phyloP scores from a whole-genome alignment of 92 coral and sea anemone genomes.

The Blastomussa wellsi region DNA sequence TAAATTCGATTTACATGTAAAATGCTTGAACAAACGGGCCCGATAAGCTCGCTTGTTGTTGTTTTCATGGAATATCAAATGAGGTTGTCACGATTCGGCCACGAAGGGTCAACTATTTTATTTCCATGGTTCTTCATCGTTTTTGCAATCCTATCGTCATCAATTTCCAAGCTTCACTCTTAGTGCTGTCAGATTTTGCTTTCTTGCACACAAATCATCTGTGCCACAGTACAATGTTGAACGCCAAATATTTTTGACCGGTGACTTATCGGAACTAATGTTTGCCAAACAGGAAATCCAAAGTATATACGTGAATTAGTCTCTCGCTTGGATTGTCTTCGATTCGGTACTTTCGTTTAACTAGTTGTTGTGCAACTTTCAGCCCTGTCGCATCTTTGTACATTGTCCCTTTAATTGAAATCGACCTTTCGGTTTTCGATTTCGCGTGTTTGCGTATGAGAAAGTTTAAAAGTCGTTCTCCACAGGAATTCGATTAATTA shows the following conservation, averaged over 20 bases:
- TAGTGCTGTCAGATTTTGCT: neutral
- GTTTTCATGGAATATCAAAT: neutral
- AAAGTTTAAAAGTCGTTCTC: neutral
- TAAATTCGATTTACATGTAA: neutral
- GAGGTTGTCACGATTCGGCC: neutral
- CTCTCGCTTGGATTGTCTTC: neutral
- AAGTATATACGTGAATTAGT: neutral
- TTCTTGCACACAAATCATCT: neutral
- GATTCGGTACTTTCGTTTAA: neutral
- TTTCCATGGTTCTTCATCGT: neutral
- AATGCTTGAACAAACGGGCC: neutral
- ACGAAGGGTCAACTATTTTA: neutral
- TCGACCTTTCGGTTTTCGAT: neutral
- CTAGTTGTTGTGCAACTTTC: neutral
- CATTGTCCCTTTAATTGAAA: neutral
- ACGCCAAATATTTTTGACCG: neutral
- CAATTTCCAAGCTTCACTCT: neutral
- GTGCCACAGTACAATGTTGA: neutral
- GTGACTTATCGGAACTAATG: neutral
- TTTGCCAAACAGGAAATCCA: conserved; percentile 31
- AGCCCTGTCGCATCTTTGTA: neutral
- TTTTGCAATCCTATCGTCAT: neutral
- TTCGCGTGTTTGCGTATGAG: conserved; percentile 34
- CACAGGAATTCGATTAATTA: neutral
- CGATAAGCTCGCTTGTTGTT: neutral